Evolutionary conservation across 2,888 invertebrate genomes (phyloP), one percentile per base, ranked within the genome.

Genomic region (Lepas anatifera): DNA sequence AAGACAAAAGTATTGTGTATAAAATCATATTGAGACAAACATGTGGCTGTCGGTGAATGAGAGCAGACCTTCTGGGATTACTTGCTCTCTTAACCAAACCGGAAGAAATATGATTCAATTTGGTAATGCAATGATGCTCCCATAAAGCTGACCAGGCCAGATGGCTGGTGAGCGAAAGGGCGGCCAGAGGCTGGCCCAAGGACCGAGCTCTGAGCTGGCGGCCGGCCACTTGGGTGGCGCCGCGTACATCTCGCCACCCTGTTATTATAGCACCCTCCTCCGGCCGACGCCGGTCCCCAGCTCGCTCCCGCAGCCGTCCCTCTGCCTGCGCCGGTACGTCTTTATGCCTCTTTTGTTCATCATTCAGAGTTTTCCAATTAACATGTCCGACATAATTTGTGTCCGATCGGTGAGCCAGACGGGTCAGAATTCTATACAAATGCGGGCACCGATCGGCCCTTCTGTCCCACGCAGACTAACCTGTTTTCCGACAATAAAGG

Each of bases 261-360:
- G 52, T 52, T 25, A 52, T 52, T 52, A 52, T n/a, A n/a, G n/a
- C n/a, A n/a, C n/a, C n/a, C n/a, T n/a, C n/a, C n/a, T n/a, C n/a
- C n/a, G n/a, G n/a, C n/a, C n/a, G n/a, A n/a, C n/a, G n/a, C n/a
- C n/a, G n/a, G n/a, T n/a, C n/a, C n/a, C n/a, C n/a, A n/a, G n/a
- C 6, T 52, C 52, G 29, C 4, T 16, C 11, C 13, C 52, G 52
- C 11, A 25, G 29, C 29, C 13, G 29, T 16, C 10, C 13, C 52
- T 52, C 29, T 22, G 52, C 29, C n/a, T 52, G 29, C 29, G 52
- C 3, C 52, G 52, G 52, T 25, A 7, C 52, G 52, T 52, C 52
- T 27, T 52, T 52, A 52, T 52, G 52, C 52, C 52, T 52, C 52
- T 52, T 52, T 52, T 52, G 52, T 52, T 52, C 52, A 52, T 52